Conservation (phyloP, 2,113 vertebrate genomes). For the Probosciger aterrimus region DNA sequence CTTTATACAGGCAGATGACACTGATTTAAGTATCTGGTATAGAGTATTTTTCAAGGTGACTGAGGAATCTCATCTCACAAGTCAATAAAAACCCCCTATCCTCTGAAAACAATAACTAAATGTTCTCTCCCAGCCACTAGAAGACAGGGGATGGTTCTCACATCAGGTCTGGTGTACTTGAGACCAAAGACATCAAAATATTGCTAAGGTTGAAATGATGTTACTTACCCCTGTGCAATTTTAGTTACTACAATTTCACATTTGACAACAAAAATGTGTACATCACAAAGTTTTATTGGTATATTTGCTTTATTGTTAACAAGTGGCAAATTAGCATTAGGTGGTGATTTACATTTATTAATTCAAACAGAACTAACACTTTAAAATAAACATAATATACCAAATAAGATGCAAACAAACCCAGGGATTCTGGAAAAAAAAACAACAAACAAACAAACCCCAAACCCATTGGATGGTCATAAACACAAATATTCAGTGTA, state of each 20-base stretch:
- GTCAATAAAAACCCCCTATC: neutral
- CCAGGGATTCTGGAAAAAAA: neutral
- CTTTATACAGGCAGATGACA: neutral
- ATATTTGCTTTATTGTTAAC: slow-evolving; percentile 51
- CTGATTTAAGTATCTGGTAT: neutral
- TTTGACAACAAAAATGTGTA: neutral
- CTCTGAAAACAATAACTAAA: neutral
- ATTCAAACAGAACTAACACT: neutral
- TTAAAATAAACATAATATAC: neutral
- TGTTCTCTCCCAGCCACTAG: neutral
- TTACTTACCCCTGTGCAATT: neutral
- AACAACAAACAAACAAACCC: neutral
- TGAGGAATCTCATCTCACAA: neutral
- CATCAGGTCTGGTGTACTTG: neutral
- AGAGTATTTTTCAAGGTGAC: neutral
- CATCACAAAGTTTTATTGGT: neutral
- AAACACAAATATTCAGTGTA: neutral
- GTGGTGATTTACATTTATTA: slow-evolving; percentile 8
- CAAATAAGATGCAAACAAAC: neutral
- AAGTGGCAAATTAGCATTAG: slow-evolving; percentile 5
- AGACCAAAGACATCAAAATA: neutral
- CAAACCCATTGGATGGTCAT: neutral
- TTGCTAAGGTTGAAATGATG: neutral
- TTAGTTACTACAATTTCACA: neutral
- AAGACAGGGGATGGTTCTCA: neutral